Evolutionary conservation across 2,888 invertebrate species (phyloP).

Genomic region (Polylopha cassiicola): DNA sequence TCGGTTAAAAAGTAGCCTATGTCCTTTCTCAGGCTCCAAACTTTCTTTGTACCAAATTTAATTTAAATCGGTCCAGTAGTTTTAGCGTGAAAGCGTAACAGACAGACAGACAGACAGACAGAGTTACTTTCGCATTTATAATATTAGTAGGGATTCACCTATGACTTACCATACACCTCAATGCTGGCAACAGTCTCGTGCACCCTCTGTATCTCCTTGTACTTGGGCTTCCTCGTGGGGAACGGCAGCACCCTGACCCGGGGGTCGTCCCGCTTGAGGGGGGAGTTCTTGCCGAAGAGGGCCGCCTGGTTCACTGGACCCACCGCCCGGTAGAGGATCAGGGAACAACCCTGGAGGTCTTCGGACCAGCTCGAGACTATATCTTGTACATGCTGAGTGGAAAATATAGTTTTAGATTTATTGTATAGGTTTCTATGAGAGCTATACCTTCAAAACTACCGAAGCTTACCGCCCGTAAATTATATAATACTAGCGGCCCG

Average conservation of each 20-base stretch:
- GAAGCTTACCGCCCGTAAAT: too few species aligned
- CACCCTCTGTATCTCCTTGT: constrained; percentile 86
- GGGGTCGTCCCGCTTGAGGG: constrained; percentile 79
- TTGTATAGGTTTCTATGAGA: too few species aligned
- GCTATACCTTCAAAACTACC: too few species aligned
- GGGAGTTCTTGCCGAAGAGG: constrained; percentile 85
- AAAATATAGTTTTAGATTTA: constrained; percentile 6
- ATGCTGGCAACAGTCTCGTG: constrained; percentile 81
- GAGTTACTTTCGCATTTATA: too few species aligned
- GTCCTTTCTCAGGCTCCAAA: too few species aligned
- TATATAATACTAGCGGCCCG: too few species aligned
- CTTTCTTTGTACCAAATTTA: too few species aligned
- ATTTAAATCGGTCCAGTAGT: too few species aligned
- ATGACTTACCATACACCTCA: constrained; percentile 80
- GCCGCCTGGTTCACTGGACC: constrained; percentile 83
- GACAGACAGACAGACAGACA: too few species aligned
- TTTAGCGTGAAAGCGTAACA: too few species aligned
- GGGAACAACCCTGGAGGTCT: constrained; percentile 80
- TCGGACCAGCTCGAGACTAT: constrained; percentile 82
- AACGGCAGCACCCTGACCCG: constrained; percentile 86
- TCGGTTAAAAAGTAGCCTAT: too few species aligned
- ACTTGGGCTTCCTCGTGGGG: constrained; percentile 88
- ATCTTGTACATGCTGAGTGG: constrained; percentile 84
- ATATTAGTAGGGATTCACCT: neutral
- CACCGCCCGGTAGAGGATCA: constrained; percentile 86